These are phyloP conservation scores for Actinernus sp. DNA, from an alignment of 92 coral and sea anemone genomes.

Conservation along the genomic window DNA sequence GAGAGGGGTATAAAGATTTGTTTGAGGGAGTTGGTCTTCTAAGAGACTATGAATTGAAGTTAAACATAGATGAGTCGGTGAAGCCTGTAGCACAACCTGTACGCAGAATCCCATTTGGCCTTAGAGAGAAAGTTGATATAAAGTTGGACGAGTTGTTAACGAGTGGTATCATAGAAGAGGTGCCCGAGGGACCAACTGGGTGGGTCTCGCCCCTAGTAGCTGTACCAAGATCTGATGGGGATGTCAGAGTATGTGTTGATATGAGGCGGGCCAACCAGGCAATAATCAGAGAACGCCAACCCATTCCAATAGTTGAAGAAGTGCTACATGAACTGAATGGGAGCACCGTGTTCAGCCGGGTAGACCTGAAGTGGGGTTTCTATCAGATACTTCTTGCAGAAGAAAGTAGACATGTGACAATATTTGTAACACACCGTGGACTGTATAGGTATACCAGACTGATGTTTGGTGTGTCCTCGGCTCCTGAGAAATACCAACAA, in stretches of 20 bases:
- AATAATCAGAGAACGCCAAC: slow-evolving; percentile 29
- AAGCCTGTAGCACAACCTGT: slow-evolving; percentile 19
- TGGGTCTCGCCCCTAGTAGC: too few relatives aligned
- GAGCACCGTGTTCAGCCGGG: slow-evolving; percentile 14
- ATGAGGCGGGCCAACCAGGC: slow-evolving; percentile 16
- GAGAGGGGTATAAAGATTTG: slow-evolving; percentile 1
- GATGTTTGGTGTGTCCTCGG: too few relatives aligned
- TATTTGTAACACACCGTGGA: slow-evolving; percentile 4
- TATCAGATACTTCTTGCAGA: slow-evolving; percentile 32
- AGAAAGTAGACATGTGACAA: slow-evolving; percentile 19
- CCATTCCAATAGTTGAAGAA: slow-evolving; percentile 19
- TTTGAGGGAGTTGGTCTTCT: slow-evolving; percentile 18
- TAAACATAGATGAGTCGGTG: slow-evolving; percentile 13
- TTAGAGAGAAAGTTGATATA: too few relatives aligned
- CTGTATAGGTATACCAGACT: too few relatives aligned
- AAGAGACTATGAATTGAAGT: slow-evolving; percentile 15
- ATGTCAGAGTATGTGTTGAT: slow-evolving; percentile 23
- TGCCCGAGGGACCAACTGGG: too few relatives aligned
- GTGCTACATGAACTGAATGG: slow-evolving; percentile 39
- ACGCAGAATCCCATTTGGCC: slow-evolving; percentile 16
- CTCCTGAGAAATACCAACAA: too few relatives aligned
- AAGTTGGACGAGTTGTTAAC: too few relatives aligned
- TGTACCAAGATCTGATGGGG: too few relatives aligned
- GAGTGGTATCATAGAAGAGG: slow-evolving; percentile 24
- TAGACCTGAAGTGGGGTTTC: slow-evolving; percentile 30